phyloP scores from a whole-genome alignment of 2,113 vertebrate genomes.

The Noturus placidus region DNA sequence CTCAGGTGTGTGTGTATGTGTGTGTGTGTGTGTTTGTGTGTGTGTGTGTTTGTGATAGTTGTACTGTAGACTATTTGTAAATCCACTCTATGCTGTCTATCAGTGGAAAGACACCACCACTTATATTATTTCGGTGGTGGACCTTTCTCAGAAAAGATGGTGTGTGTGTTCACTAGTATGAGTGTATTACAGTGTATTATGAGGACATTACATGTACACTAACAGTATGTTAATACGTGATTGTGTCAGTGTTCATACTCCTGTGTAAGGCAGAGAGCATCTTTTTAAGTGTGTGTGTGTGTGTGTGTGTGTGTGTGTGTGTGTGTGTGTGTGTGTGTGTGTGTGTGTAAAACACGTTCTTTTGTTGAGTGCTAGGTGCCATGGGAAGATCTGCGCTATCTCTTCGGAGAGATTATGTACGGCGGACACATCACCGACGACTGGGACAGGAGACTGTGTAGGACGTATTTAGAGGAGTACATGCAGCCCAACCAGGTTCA shows the following conservation, averaged over 20 bases:
- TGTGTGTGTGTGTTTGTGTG: conserved; percentile 8
- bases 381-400: conserved; percentile 80
- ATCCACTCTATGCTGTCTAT: not conserved
- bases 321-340: not conserved
- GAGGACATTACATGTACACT: no score
- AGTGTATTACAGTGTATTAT: no score
- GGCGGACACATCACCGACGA: conserved; percentile 83
- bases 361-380: conserved; percentile 66
- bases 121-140: not conserved
- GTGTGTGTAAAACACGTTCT: not conserved
- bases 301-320: not conserved
- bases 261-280: conserved; percentile 1
- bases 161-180: not conserved
- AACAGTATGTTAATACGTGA: not conserved
- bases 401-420: conserved; percentile 85
- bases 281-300: not conserved
- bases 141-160: not conserved
- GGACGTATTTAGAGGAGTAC: conserved; percentile 80
- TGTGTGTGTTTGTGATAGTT: no score
- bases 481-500: conserved; percentile 81
- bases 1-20: conserved; percentile 68
- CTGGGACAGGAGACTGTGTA: conserved; percentile 80
- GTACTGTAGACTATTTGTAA: conserved; percentile 64
- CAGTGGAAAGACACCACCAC: not conserved
- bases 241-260: not conserved